These are phyloP conservation scores for Coenonympha arcania DNA, from an alignment of 2,888 invertebrate species.

Conservation along the genomic window DNA sequence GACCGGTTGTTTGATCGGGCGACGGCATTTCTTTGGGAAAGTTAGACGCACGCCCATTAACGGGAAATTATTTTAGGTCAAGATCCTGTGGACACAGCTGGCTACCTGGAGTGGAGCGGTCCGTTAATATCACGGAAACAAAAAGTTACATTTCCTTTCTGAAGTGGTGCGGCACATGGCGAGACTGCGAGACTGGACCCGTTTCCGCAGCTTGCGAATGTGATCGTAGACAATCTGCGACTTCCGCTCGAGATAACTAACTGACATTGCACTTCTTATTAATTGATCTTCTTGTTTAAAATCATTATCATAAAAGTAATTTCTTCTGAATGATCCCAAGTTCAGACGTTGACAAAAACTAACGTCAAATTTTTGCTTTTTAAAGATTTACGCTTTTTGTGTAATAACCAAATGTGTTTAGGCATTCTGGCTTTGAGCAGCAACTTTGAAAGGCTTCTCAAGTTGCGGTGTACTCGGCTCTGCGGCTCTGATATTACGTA, in stretches of 20 bases:
- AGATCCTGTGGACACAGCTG: conserved; percentile 40
- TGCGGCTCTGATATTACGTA: conserved; percentile 53
- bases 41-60: conserved; percentile 39
- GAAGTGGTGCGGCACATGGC: conserved; percentile 42
- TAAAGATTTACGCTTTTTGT: conserved; percentile 14
- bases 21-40: conserved; percentile 48
- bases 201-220: conserved; percentile 56
- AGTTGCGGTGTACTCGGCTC: conserved; percentile 43
- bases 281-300: neutral
- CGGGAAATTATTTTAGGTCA: conserved; percentile 38
- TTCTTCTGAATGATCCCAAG: neutral
- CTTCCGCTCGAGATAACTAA: neutral
- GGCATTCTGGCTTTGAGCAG: conserved; percentile 66
- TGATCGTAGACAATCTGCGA: conserved; percentile 27
- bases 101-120: conserved; percentile 57
- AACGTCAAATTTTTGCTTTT: neutral
- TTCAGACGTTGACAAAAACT: neutral
- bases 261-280: neutral
- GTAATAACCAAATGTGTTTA: conserved; percentile 52
- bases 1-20: conserved; percentile 51
- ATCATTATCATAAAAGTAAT: neutral
- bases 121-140: conserved; percentile 54
- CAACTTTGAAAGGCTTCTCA: conserved; percentile 65
- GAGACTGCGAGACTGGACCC: conserved; percentile 50
- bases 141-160: conserved; percentile 58